Evolutionary conservation across 2,113 vertebrate genomes (phyloP).

Genomic region (Grallaria varia): DNA sequence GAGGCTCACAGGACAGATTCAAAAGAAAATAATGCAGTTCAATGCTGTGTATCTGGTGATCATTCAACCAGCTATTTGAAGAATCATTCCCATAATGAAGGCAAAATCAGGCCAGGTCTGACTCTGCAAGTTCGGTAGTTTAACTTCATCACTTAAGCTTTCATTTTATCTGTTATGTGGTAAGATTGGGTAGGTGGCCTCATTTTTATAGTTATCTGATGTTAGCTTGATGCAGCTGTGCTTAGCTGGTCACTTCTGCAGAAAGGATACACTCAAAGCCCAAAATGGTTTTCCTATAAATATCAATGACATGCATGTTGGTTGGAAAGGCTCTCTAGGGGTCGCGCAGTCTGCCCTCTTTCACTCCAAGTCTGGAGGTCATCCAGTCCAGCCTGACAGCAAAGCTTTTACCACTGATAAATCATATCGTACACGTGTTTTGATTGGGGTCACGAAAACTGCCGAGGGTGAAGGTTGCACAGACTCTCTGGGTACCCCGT

Average conservation of each 20-base stretch:
- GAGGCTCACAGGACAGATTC: background rate
- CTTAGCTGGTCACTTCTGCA: background rate
- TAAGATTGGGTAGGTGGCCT: background rate
- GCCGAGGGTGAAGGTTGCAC: background rate
- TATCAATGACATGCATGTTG: background rate
- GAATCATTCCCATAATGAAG: background rate
- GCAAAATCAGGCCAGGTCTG: background rate
- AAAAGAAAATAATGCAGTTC: background rate
- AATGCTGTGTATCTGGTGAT: rapidly evolving
- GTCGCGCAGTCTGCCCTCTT: background rate
- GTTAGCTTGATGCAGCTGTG: background rate
- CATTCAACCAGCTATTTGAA: background rate
- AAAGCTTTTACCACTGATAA: background rate
- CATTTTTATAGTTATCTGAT: background rate
- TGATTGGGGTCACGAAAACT: background rate
- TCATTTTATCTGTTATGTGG: background rate
- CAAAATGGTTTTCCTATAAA: background rate
- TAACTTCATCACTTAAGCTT: background rate
- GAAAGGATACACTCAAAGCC: background rate
- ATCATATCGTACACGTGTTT: rapidly evolving
- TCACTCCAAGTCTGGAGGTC: background rate
- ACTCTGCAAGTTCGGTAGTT: background rate
- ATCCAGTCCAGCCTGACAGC: background rate
- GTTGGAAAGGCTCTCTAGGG: background rate
- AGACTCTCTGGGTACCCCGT: background rate